Evolutionary conservation across 2,888 invertebrate genomes (phyloP), one percentile per base, ranked within the genome.

Genomic region (Campaea margaritaria): DNA sequence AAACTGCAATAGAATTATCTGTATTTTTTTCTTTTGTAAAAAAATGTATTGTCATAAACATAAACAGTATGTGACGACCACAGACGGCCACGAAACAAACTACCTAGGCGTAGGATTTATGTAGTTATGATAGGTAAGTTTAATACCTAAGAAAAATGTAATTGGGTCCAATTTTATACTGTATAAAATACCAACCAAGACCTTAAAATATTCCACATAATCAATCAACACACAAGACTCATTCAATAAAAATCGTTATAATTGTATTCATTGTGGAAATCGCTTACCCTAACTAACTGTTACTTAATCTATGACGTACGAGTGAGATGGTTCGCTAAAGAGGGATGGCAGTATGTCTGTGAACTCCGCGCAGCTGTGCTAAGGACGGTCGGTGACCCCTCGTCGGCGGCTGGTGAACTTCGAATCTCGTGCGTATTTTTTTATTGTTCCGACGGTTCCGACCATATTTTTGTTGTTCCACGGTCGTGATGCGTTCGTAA

Each of bases 341-440:
- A 65, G 86, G 79, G 91, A 91, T 74, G 66, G 83, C 39, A 61
- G 64, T 77, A 82, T 52, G 74, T 83, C 76, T 80, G 85, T 83
- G 72, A 78, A 87, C 75, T 76, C 78, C 85, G 82, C 82, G 80
- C 85, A 83, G 85, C 82, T 82, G 84, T 85, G 88, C 85, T 92
- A 92, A 92, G 92, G 92, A 92, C 92, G 92, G 92, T 91, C 90
- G 92, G 89, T 90, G 90, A 79, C 89, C 91, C 87, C 86, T 81
- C 82, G 77, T 71, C 88, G 88, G 81, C 90, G 90, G 89, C 89
- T 80, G 85, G 85, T 92, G 91, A 92, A 91, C 92, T 91, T 87
- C 90, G 82, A 90, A 92, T 89, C 85, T 85, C 84, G 85, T 85
- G 86, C 84, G 83, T 84, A 84, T 75, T 80, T 75, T 80, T 79